phyloP scores from a whole-genome alignment of 2,888 invertebrate species.

The Deilephila elpenor region DNA sequence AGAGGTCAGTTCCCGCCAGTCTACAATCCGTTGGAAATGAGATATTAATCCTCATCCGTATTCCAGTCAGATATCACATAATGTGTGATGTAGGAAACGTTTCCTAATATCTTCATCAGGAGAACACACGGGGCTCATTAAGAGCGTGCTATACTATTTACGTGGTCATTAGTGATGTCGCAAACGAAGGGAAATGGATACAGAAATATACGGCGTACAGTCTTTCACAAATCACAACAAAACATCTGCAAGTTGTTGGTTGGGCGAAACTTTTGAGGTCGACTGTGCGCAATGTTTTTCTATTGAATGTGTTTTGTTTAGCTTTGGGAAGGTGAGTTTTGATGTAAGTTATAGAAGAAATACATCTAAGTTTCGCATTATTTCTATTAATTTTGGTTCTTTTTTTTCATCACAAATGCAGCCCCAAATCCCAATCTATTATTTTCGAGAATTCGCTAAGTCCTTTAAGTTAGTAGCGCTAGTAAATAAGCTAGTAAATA shows the following conservation, averaged over 20 bases:
- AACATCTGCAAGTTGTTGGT: constrained; percentile 1
- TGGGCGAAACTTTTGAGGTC: neutral
- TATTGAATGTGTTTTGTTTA: neutral
- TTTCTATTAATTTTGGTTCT: too few species aligned
- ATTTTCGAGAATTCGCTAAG: too few species aligned
- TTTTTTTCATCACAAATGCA: too few species aligned
- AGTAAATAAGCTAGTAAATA: too few species aligned
- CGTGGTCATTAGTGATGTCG: constrained; percentile 59
- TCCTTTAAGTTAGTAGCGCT: too few species aligned
- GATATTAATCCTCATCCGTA: neutral
- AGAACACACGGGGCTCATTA: constrained; percentile 44
- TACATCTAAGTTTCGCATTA: too few species aligned
- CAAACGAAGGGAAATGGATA: constrained; percentile 48
- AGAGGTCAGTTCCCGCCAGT: too few species aligned
- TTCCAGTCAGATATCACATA: neutral
- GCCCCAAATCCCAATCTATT: too few species aligned
- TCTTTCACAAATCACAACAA: constrained; percentile 22
- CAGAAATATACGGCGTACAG: constrained; percentile 31
- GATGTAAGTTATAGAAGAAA: too few species aligned
- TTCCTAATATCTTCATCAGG: constrained; percentile 22
- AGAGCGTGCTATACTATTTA: constrained; percentile 54
- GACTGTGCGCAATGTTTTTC: constrained; percentile 1
- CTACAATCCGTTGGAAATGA: too few species aligned
- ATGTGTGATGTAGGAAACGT: constrained; percentile 12
- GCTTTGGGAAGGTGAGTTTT: neutral